A percentile compares a stretch with the other conserved stretches of the same genome.
Conservation (phyloP, 1,140 invertebrate genomes). For the Lepidurus packardi region DNA sequence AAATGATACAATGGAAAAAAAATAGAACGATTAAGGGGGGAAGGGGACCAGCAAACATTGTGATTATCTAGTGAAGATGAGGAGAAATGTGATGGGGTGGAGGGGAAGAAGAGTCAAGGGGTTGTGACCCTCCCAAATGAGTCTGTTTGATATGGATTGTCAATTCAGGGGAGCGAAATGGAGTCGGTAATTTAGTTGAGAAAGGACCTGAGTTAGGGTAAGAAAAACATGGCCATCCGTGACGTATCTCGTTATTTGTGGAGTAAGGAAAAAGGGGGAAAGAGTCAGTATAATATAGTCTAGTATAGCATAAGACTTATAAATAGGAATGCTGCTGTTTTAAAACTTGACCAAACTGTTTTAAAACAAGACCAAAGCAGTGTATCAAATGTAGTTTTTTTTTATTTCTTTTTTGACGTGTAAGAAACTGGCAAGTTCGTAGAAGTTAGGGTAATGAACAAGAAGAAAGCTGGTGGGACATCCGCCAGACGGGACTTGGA, state of each 20-base stretch:
- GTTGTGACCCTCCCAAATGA: conserved; percentile 11
- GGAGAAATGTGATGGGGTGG: too few relatives aligned
- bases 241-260: background rate
- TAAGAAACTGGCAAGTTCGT: background rate
- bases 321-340: too few relatives aligned
- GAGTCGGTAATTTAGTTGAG: conserved; percentile 8
- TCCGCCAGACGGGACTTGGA: background rate
- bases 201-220: background rate
- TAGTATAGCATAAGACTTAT: too few relatives aligned
- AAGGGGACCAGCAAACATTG: background rate
- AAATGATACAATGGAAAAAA: background rate
- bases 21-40: conserved; percentile 7
- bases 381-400: too few relatives aligned
- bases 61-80: background rate
- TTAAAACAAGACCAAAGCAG: too few relatives aligned
- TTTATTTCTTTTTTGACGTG: too few relatives aligned
- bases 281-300: background rate
- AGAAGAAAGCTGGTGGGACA: background rate
- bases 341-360: too few relatives aligned
- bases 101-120: background rate
- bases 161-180: conserved; percentile 15
- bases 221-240: background rate
- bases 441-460: background rate
- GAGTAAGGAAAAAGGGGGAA: background rate
- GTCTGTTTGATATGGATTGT: conserved; percentile 22